Base-by-base conservation (phyloP, 2,888 invertebrate species). In the Phasia obesa region DNA sequence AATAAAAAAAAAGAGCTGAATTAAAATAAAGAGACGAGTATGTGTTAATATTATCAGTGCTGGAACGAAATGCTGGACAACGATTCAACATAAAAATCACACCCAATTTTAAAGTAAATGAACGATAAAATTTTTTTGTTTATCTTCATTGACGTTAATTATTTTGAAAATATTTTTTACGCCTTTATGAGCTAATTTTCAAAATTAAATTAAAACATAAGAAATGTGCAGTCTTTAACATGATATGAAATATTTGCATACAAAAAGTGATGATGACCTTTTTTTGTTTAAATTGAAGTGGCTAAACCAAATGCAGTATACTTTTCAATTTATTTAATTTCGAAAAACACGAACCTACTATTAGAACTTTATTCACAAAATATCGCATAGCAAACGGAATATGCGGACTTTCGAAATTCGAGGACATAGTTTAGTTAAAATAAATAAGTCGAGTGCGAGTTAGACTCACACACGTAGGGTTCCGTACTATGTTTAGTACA, bases 51-150 rank as follows among this genome's bases (percentile, higher is more conserved):
- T 53, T 49, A 57, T 65, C 23, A 25, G 17, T 11, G n/a, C 7
- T 69, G 42, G 42, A 70, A 53, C 49, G 27, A 17, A 70, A 13
- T n/a, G 17, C 49, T 55, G 42, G 17, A 27, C 60, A 65, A 47
- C 27, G 51, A 35, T 53, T n/a, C 47, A 44, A 70, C 70, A 78
- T 57, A 64, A 71, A 74, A 78, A 78, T 78, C 78, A 78, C 78
- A 71, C 78, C 78, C 78, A 78, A 78, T 57, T 78, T 64, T 71
- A 27, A 64, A 60, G 23, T 51, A 23, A 71, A 44, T 47, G 49
- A 55, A 38, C 17, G 70, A 78, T 78, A 57, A 70, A 44, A 17
- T 17, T 57, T 65, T 47, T 55, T 65, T 76, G 19, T 51, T 53
- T 53, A 55, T 76, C 38, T 73, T 53, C 59, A 67, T 79, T 73